Percentiles rank a stretch among this genome's conserved stretches.
These are phyloP conservation scores for Pedetes capensis DNA, from an alignment of 2,113 vertebrate genomes.

Conservation along the genomic window DNA sequence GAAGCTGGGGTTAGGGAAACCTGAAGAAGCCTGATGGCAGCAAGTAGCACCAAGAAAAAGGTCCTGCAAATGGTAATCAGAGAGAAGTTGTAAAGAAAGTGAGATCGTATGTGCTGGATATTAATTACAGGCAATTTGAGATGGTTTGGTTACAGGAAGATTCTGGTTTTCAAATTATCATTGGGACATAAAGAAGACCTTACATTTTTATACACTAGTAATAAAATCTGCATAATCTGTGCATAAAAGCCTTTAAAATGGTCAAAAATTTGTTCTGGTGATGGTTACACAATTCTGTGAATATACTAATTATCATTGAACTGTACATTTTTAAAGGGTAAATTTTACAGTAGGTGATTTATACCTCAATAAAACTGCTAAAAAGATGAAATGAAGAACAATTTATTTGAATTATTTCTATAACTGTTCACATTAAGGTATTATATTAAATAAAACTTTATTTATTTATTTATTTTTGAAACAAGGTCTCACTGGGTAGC, in stretches of 20 bases:
- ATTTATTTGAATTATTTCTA: background rate
- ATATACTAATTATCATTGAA: background rate
- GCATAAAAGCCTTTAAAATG: background rate
- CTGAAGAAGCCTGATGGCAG: background rate
- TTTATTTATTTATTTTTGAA: no score
- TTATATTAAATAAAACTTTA: no score
- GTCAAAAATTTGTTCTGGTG: background rate
- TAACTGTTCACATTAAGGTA: background rate
- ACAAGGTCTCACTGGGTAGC: no score
- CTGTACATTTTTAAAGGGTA: background rate
- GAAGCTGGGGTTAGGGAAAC: background rate
- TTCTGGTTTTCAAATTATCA: background rate
- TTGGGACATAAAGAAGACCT: background rate
- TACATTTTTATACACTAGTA: background rate
- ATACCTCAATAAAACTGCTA: background rate
- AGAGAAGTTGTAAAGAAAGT: background rate
- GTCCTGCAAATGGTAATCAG: background rate
- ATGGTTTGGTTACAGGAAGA: background rate
- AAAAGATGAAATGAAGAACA: background rate
- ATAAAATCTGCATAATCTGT: background rate
- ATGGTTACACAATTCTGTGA: background rate
- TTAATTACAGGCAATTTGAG: background rate
- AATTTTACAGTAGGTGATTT: background rate
- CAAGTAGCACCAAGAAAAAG: background rate
- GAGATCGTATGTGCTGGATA: background rate